Base-by-base conservation (phyloP, 1,140 invertebrate genomes). In the Mizuhopecten yessoensis region DNA sequence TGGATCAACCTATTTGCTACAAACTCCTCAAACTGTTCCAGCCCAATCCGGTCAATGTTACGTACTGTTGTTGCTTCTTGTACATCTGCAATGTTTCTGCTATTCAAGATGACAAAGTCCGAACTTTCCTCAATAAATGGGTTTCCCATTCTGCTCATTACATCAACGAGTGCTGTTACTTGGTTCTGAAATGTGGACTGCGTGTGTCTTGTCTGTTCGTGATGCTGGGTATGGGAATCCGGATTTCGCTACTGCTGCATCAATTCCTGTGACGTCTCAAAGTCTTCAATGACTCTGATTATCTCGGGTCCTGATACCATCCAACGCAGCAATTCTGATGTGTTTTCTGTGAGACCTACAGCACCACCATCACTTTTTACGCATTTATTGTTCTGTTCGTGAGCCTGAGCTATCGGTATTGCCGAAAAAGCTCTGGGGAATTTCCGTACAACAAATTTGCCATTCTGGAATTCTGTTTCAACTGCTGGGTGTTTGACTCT, bases 351-450 rank as follows among this genome's bases (percentile, higher is more conserved):
- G 13, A 95, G 33, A 29, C 94, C 92, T 29, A 95, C 90, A 7
- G 92, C 93, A 45, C 93, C 94, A 75, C 95, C 95, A 91, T 95
- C 94, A 36, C 93, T 93, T 93, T 95, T 95, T 13, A 95, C 86
- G 20, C 90, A 5, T 36, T 33, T 34, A 49, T 93, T 93, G 34
- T 88, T 88, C 39, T 93, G 94, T 57, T 95, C 93, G 87, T 95
- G 94, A 13, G 92, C 91, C 39, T 94, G 95, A 86, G 94, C 94
- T 89, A 93, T 91, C 5, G 91, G 42, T 9, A 95, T 93, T 3
- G 86, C n/a, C 20, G 93, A 94, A 45, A 91, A 92, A 0, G 11
- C 9, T 3, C 23, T 13, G 42, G 86, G 0, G 5, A 89, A 36
- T 36, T 92, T 92, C 0, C 75, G n/a, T 86, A 90, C 87, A 34